phyloP scores from a whole-genome alignment of 2,888 invertebrate species.

The Pardosa pseudoannulata region DNA sequence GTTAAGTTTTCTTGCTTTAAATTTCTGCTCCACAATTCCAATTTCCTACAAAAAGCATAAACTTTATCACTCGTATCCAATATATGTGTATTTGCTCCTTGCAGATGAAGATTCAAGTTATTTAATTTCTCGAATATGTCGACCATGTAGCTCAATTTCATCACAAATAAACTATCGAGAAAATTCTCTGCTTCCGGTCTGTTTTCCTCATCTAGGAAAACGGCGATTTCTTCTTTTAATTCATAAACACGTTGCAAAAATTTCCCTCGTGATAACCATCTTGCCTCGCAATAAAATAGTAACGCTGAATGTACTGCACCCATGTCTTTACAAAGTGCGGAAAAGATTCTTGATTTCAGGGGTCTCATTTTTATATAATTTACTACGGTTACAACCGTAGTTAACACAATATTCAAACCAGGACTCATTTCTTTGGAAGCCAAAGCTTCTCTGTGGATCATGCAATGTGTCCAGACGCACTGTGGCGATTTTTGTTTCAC shows the following conservation, averaged over 20 bases:
- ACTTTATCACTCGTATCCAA: slow-evolving; percentile 53
- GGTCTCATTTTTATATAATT: slow-evolving; percentile 37
- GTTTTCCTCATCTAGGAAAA: slow-evolving; percentile 15
- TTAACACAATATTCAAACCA: slow-evolving; percentile 33
- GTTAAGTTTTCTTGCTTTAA: slow-evolving; percentile 42
- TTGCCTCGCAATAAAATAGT: slow-evolving; percentile 41
- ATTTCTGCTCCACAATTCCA: slow-evolving; percentile 55
- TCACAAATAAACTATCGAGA: slow-evolving; percentile 36
- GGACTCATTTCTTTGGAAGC: slow-evolving; percentile 38
- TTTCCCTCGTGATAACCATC: slow-evolving; percentile 23
- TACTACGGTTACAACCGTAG: slow-evolving; percentile 31
- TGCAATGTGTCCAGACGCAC: slow-evolving; percentile 23
- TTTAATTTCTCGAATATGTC: slow-evolving; percentile 49
- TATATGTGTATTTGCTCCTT: slow-evolving; percentile 51
- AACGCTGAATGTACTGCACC: slow-evolving; percentile 28
- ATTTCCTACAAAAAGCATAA: slow-evolving; percentile 50
- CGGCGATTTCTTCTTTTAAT: slow-evolving; percentile 30
- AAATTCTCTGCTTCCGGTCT: slow-evolving; percentile 15
- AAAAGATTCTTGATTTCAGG: slow-evolving; percentile 36
- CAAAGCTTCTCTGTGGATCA: slow-evolving; percentile 37
- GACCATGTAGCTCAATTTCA: slow-evolving; percentile 36
- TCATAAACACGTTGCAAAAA: slow-evolving; percentile 33
- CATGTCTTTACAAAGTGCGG: slow-evolving; percentile 33
- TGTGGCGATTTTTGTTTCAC: slow-evolving; percentile 40
- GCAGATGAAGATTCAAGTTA: slow-evolving; percentile 47